Conservation (phyloP, 2,888 invertebrate species). For the Hetaerina titia region DNA sequence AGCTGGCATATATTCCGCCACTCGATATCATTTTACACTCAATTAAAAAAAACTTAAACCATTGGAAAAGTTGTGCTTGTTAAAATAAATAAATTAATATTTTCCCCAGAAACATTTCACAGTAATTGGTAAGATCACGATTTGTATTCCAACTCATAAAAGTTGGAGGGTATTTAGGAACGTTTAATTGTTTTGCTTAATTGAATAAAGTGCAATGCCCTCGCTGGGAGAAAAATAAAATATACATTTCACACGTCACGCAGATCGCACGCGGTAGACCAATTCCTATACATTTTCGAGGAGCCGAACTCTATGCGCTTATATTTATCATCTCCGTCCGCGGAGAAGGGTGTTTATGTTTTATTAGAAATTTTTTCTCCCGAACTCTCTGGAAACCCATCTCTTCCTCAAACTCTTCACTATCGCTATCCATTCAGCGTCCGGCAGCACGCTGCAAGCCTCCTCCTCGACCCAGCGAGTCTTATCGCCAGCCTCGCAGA, state of each 20-base stretch:
- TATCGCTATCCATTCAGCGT: slow-evolving; percentile 68
- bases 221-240: neutral
- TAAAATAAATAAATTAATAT: too few species aligned
- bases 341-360: slow-evolving; percentile 52
- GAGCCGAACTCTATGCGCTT: neutral
- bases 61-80: too few species aligned
- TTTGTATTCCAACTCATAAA: too few species aligned
- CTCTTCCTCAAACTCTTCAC: slow-evolving; percentile 61
- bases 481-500: slow-evolving; percentile 78
- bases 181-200: too few species aligned
- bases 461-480: slow-evolving; percentile 72
- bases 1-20: too few species aligned
- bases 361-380: slow-evolving; percentile 16
- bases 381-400: slow-evolving; percentile 41
- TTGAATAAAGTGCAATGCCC: neutral
- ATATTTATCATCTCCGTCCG: slow-evolving; percentile 43
- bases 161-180: too few species aligned
- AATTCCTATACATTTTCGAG: neutral
- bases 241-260: neutral
- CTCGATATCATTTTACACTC: too few species aligned
- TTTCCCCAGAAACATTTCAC: too few species aligned
- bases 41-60: too few species aligned
- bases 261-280: neutral
- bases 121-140: too few species aligned
- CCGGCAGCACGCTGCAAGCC: slow-evolving; percentile 71